These are phyloP conservation scores for Agriopis marginaria DNA, from an alignment of 2,888 invertebrate genomes.

Conservation along the genomic window DNA sequence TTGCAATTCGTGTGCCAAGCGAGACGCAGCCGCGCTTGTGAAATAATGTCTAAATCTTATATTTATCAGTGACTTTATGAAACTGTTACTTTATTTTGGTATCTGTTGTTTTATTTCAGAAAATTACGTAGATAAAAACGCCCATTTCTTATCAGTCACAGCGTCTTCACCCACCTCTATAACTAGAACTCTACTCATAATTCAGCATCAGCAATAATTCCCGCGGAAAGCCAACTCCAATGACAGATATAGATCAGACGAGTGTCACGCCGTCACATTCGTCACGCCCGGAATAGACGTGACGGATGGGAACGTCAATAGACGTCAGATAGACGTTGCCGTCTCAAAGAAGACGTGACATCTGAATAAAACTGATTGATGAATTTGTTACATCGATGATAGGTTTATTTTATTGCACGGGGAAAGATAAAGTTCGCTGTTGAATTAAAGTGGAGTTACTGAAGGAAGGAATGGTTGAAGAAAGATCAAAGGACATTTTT, in stretches of 20 bases:
- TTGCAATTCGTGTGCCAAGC: too few species aligned
- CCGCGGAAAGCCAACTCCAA: constrained; percentile 41
- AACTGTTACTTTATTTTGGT: too few species aligned
- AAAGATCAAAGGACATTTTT: too few species aligned
- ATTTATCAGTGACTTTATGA: too few species aligned
- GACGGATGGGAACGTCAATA: constrained; percentile 43
- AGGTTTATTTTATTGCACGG: constrained; percentile 40
- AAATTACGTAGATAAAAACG: not conserved
- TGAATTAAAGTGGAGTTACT: not conserved
- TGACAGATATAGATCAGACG: constrained; percentile 50
- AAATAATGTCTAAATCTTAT: too few species aligned
- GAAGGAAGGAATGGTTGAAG: too few species aligned
- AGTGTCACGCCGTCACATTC: constrained; percentile 50
- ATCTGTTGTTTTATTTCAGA: not conserved
- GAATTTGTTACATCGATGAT: constrained; percentile 37
- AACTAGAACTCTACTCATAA: constrained; percentile 35
- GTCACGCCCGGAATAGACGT: constrained; percentile 43
- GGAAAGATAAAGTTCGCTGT: constrained; percentile 31
- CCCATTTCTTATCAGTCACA: not conserved
- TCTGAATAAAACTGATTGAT: constrained; percentile 34
- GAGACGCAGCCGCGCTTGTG: too few species aligned
- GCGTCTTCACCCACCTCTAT: not conserved
- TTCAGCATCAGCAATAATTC: constrained; percentile 44
- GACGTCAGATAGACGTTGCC: constrained; percentile 25
- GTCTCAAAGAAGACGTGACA: constrained; percentile 26